Base-by-base conservation (phyloP, 1,140 invertebrate species). In the Sycobia sp. region DNA sequence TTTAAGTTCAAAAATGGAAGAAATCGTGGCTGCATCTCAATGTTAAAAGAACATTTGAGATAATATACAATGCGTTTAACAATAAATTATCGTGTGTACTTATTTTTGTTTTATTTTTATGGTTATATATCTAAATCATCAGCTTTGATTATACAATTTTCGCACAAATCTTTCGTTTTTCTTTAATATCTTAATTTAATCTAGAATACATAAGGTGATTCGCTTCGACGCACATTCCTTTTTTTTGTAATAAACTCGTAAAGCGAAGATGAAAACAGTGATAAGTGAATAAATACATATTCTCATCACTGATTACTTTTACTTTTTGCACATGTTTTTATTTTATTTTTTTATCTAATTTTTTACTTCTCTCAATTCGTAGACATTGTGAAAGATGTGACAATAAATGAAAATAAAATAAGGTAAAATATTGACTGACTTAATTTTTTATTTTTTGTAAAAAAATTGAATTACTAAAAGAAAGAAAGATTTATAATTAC, bases 221-320 rank as follows among this genome's bases (percentile, higher is more conserved):
- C 16, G 10, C 43, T 36, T 64, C 47, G n/a, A 58, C 25, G n/a
- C 38, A 64, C 62, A 64, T 64, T 64, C 62, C 62, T 38, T 44
- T 41, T 10, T 57, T 64, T 51, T 44, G 3, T 56, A 50, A 32
- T 38, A 7, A 39, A 51, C 0, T 18, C n/a, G n/a, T 29, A 56
- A 32, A 16, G 20, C 23, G 39, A 53, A 53, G 44, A 34, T 23
- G 8, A 20, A 29, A 38, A 51, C 14, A 50, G 29, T 16, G 10
- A 34, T 32, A 9, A 50, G 25, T 34, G 46, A 46, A 51, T 18
- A 20, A 32, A 11, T 11, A 32, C 29, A 7, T 32, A 32, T 41
- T 32, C 18, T 50, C 18, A 25, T 27, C 1, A 27, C 22, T 4
- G 23, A 39, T 16, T 59, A 29, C 22, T 41, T 50, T 50, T 39